Percentiles rank a stretch among this genome's conserved stretches.
Evolutionary conservation across 92 coral and sea anemone species (phyloP).

Genomic region (Virgularia gustaviana): DNA sequence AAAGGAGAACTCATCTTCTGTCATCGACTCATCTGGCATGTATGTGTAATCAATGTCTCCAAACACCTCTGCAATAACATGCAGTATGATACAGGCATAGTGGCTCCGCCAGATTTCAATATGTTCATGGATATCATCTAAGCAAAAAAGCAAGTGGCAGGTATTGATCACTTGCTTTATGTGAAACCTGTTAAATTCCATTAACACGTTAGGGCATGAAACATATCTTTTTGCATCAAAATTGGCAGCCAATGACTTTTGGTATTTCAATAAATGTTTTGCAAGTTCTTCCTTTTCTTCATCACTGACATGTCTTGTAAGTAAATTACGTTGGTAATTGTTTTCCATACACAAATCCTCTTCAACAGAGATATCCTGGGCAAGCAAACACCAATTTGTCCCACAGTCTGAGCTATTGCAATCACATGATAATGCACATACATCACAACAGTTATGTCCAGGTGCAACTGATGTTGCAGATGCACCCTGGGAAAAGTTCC

Average conservation of each 20-base stretch:
- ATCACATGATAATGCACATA: background rate
- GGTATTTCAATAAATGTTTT: background rate
- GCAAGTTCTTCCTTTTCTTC: background rate
- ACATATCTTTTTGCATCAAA: constrained; percentile 33
- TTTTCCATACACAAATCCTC: background rate
- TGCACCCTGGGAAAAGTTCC: background rate
- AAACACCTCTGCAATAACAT: constrained; percentile 11
- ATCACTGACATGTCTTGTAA: background rate
- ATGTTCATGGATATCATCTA: constrained; percentile 35
- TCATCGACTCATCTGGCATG: no score
- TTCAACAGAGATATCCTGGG: background rate
- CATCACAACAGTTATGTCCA: background rate
- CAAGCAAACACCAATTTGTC: constrained; percentile 4
- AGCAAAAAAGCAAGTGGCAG: constrained; percentile 35
- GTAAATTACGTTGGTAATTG: background rate
- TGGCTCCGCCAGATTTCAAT: constrained; percentile 60
- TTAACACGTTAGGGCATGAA: constrained; percentile 52
- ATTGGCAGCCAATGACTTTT: background rate
- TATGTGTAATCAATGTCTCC: constrained; percentile 34
- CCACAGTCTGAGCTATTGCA: background rate
- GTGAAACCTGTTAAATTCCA: constrained; percentile 61
- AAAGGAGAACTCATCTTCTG: no score
- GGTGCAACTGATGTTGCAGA: background rate
- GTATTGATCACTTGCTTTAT: constrained; percentile 49
- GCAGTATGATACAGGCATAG: constrained; percentile 36